Conservation (phyloP, 2,888 invertebrate genomes). For the Sesia apiformis region DNA sequence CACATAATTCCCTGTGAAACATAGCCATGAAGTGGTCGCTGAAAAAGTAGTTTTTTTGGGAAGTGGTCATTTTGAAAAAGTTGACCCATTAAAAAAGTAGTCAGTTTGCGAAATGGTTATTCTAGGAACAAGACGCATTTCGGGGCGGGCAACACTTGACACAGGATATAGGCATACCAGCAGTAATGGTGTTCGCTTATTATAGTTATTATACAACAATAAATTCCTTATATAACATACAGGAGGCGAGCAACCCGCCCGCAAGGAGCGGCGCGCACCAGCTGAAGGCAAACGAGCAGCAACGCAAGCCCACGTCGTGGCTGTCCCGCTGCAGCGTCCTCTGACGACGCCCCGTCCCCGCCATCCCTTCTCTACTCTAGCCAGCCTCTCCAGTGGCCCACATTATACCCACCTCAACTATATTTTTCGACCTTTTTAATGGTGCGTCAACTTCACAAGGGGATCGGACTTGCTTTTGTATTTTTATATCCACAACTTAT, state of each 20-base stretch:
- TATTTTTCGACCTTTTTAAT: constrained; percentile 62
- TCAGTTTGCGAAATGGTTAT: too few relatives aligned
- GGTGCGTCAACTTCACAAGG: constrained; percentile 45
- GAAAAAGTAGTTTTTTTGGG: too few relatives aligned
- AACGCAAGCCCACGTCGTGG: constrained; percentile 89
- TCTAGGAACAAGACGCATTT: too few relatives aligned
- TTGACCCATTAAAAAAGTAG: too few relatives aligned
- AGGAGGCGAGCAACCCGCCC: constrained; percentile 94
- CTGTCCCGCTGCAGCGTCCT: constrained; percentile 90
- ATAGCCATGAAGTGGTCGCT: too few relatives aligned
- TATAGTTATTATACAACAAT: too few relatives aligned
- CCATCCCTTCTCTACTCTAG: constrained; percentile 11
- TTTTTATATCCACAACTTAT: constrained; percentile 65
- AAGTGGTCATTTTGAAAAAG: too few relatives aligned
- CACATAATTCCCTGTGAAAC: too few relatives aligned
- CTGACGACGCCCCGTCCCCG: constrained; percentile 76
- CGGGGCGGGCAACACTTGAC: too few relatives aligned
- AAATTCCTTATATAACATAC: constrained; percentile 2
- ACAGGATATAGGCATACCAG: too few relatives aligned
- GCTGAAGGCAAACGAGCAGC: constrained; percentile 84
- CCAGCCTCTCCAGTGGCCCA: constrained; percentile 8
- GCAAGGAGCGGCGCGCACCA: constrained; percentile 84
- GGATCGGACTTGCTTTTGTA: constrained; percentile 68
- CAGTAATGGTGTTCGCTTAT: too few relatives aligned
- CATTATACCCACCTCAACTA: constrained; percentile 41